Evolutionary conservation across 1,140 invertebrate genomes (phyloP).

Genomic region (Lordiphosa collinella): DNA sequence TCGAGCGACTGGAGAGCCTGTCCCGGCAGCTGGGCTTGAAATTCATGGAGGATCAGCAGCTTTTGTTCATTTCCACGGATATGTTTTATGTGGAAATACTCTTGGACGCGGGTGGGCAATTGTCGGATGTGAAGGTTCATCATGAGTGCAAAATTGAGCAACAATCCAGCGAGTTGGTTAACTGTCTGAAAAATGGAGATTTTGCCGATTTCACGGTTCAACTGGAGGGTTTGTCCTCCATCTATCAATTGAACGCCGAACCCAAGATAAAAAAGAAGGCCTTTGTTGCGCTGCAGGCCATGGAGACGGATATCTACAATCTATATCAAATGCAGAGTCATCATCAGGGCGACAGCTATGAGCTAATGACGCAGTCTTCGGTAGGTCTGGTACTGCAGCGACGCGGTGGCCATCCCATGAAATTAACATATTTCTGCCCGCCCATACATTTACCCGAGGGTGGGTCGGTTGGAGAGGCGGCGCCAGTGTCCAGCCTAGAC

Average conservation of each 20-base stretch:
- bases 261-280: conserved; percentile 97
- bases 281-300: conserved; percentile 92
- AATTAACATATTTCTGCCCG: conserved; percentile 93
- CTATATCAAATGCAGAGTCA: conserved; percentile 85
- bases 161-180: conserved; percentile 86
- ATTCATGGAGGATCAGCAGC: conserved; percentile 73
- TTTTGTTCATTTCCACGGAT: conserved; percentile 94
- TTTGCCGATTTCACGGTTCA: conserved; percentile 96
- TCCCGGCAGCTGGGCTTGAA: conserved; percentile 89
- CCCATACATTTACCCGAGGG: conserved; percentile 44
- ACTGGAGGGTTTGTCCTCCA: conserved; percentile 93
- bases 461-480: conserved; percentile 2
- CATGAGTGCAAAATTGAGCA: conserved; percentile 80
- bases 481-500: conserved; percentile 30
- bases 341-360: conserved; percentile 85
- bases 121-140: conserved; percentile 92
- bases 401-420: conserved; percentile 93
- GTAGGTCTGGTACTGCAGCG: conserved; percentile 90
- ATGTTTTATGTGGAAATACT: conserved; percentile 98
- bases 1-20: conserved; percentile 94
- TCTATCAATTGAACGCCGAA: conserved; percentile 96
- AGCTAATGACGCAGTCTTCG: conserved; percentile 93
- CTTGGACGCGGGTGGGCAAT: conserved; percentile 88
- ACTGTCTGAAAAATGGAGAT: conserved; percentile 89
- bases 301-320: conserved; percentile 94